phyloP scores from a whole-genome alignment of 30 jellyfish, hydroid and myxozoan genomes.

The Clytia hemisphaerica region DNA sequence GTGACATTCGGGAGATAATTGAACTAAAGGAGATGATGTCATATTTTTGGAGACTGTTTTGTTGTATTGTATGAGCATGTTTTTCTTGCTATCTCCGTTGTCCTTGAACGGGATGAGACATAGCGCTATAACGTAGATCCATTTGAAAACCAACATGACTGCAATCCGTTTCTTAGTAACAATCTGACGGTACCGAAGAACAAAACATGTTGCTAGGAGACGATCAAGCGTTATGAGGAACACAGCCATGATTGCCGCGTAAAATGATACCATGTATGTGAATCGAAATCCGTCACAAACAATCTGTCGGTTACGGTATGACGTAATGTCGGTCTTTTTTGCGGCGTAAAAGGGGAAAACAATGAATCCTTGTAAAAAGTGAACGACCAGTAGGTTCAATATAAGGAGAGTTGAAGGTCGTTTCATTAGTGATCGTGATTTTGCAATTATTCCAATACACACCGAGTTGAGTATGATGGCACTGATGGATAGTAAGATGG shows the following conservation, averaged over 20 bases:
- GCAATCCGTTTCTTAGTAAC: background rate
- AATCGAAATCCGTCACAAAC: conserved; percentile 15
- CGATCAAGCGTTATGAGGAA: conserved; percentile 4
- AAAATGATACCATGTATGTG: conserved; percentile 16
- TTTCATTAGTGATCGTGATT: background rate
- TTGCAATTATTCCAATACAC: background rate
- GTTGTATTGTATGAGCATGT: too few species aligned
- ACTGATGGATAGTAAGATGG: background rate
- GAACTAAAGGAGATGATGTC: too few species aligned
- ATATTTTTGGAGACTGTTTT: too few species aligned
- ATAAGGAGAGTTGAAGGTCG: conserved; percentile 2
- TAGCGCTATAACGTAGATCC: background rate
- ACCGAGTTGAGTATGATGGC: background rate
- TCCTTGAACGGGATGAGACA: conserved; percentile 3
- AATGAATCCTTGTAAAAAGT: conserved; percentile 4
- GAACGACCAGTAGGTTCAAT: background rate
- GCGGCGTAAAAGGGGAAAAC: conserved; percentile 15
- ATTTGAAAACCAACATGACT: background rate
- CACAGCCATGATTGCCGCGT: background rate
- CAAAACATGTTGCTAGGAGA: background rate
- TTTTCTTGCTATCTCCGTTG: background rate
- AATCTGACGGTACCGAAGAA: background rate
- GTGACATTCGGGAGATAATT: background rate
- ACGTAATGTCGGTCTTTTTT: background rate
- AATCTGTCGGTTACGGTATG: background rate